Evolutionary conservation across 2,888 invertebrate genomes (phyloP).

Genomic region (Chelonus formosanus): DNA sequence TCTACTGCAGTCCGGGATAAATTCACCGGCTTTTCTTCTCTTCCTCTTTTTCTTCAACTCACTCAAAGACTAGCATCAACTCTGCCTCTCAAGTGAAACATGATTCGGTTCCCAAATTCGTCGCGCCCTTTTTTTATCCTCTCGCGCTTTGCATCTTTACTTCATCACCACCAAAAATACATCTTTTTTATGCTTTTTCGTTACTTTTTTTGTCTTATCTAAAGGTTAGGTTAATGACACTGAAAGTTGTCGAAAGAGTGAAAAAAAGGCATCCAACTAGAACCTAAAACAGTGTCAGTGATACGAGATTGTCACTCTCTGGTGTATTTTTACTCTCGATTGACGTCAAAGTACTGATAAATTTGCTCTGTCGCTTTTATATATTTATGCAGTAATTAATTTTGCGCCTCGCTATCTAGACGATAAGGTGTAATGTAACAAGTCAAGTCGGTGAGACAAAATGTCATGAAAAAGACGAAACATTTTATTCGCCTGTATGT

Average conservation of each 20-base stretch:
- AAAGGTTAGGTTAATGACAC: too few species aligned
- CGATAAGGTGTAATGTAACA: constrained; percentile 3
- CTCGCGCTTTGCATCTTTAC: constrained; percentile 2
- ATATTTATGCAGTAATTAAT: constrained; percentile 30
- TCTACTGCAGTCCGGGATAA: constrained; percentile 11
- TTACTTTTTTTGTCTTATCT: too few species aligned
- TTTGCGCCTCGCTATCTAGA: constrained; percentile 10
- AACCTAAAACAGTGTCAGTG: background rate
- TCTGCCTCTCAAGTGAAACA: constrained; percentile 28
- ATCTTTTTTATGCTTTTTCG: too few species aligned
- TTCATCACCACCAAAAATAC: background rate
- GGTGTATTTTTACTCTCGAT: constrained; percentile 12
- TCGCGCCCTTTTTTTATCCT: constrained; percentile 1
- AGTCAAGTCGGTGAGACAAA: too few species aligned
- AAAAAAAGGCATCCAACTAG: too few species aligned
- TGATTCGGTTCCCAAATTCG: constrained; percentile 35
- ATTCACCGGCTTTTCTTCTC: constrained; percentile 22
- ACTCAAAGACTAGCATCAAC: background rate
- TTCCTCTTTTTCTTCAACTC: constrained; percentile 11
- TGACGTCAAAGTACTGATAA: constrained; percentile 34
- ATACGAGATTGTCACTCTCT: background rate
- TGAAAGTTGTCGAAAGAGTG: too few species aligned
- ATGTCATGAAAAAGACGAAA: too few species aligned
- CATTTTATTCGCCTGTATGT: too few species aligned
- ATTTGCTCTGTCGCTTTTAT: constrained; percentile 20